Base-by-base conservation (phyloP, 2,888 invertebrate genomes). In the Drosophila yooni region DNA sequence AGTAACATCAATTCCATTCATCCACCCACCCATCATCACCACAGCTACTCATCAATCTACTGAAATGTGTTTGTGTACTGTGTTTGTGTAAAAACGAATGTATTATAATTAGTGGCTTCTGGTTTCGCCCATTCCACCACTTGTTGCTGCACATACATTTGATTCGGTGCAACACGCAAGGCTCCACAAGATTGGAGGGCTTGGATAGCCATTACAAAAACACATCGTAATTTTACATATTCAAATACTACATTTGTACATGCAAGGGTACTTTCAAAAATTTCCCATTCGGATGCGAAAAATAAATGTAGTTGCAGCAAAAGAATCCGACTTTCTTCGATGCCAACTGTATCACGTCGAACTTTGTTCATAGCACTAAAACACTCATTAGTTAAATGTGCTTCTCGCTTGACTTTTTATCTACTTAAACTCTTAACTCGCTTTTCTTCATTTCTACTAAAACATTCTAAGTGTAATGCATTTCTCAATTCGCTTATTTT, bases 111-210 rank as follows among this genome's bases (percentile, higher is more conserved):
- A 46, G 5, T 29, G 1, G 57, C 8, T 15, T 31, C 33, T 21
- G 38, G 67, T 57, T 43, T 21, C 31, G 21, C 57, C 57, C 57
- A 57, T 57, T 8, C 21, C 57, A 31, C 15, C 43, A 38, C 48
- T 64, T 48, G 31, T 21, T 29, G 27, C 29, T 27, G 13, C 25
- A 48, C 40, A 18, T 36, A 36, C 34, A 53, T 43, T 68, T 38
- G 31, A 50, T 67, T 50, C 10, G 50, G 50, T 58, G 29, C 27
- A 48, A 62, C 77, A 78, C 67, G 77, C 77, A 52, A 77, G 38
- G 51, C 25, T 60, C 38, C 38, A 21, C 51, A 33, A 52, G 59
- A 74, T 70, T 56, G 6, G 48, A 4, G 48, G 33, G 29, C 25
- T 11, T 15, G 27, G 53, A 5, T 21, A 5, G 11, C 21, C 11